phyloP scores from a whole-genome alignment of 2,888 invertebrate genomes.

The Microctonus brassicae region DNA sequence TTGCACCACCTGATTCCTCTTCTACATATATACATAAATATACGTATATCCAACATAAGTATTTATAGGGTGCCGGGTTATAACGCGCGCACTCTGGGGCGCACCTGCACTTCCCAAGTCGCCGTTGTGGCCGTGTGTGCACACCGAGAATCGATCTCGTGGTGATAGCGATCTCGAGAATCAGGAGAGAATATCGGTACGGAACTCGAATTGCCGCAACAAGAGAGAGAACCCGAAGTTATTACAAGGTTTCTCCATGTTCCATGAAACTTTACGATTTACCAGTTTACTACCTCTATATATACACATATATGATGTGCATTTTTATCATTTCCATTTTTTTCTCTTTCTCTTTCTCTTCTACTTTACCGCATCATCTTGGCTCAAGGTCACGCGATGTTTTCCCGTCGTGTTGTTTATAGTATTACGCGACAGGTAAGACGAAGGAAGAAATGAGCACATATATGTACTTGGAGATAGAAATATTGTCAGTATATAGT shows the following conservation, averaged over 20 bases:
- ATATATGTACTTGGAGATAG: neutral
- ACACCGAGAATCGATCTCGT: conserved; percentile 19
- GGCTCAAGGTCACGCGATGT: conserved; percentile 13
- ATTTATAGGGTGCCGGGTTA: conserved; percentile 48
- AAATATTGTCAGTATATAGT: neutral
- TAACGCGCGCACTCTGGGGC: conserved; percentile 39
- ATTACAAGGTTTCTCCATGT: conserved; percentile 29
- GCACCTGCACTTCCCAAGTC: conserved; percentile 36
- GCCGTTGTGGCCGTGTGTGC: conserved; percentile 10
- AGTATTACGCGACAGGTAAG: neutral
- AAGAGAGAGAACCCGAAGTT: conserved; percentile 2
- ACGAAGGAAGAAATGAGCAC: neutral
- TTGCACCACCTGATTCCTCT: neutral
- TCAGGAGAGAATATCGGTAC: conserved; percentile 9
- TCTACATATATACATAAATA: neutral
- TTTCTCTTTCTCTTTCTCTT: neutral
- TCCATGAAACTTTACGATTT: conserved; percentile 26
- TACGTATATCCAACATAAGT: conserved; percentile 14
- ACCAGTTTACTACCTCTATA: conserved; percentile 9
- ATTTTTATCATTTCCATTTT: neutral
- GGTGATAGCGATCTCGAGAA: conserved; percentile 15
- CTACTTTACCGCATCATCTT: neutral
- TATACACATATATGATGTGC: neutral
- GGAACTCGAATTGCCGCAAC: neutral
- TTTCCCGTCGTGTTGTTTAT: neutral